These are phyloP conservation scores for Corythoichthys intestinalis DNA, from an alignment of 2,113 vertebrate species.

Conservation along the genomic window DNA sequence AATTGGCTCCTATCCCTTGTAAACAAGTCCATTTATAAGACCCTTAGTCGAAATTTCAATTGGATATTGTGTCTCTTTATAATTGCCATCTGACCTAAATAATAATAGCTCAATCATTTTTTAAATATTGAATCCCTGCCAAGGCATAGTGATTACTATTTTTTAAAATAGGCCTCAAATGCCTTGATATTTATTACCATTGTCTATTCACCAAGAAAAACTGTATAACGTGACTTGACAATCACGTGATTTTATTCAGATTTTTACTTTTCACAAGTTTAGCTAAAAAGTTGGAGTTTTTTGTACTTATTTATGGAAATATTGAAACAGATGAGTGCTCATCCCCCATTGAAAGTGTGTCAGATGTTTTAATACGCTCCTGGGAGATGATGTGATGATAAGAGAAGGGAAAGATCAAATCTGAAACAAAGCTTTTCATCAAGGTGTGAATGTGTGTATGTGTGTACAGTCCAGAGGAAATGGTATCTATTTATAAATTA, in stretches of 20 bases:
- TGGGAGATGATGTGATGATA: slow-evolving; percentile 38
- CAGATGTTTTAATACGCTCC: slow-evolving; percentile 10
- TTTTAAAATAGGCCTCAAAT: not conserved
- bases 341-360: slow-evolving; percentile 13
- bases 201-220: not conserved
- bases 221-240: not conserved
- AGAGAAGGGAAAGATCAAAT: slow-evolving; percentile 44
- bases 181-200: not conserved
- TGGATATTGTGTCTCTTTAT: not conserved
- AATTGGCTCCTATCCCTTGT: not conserved
- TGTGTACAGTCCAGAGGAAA: slow-evolving; percentile 36
- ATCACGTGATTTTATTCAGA: slow-evolving; percentile 2
- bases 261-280: not conserved
- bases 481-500: slow-evolving; percentile 62
- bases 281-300: not conserved
- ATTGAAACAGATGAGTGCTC: slow-evolving; percentile 12
- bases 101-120: not conserved
- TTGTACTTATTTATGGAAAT: slow-evolving; percentile 21
- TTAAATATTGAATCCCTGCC: not conserved
- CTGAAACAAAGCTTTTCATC: slow-evolving; percentile 45
- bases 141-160: not conserved
- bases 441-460: slow-evolving; percentile 15
- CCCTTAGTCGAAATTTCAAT: not conserved
- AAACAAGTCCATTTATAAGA: not conserved
- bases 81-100: not conserved